Evolutionary conservation across 2,113 vertebrate genomes (phyloP).

Genomic region (Suricata suricatta): DNA sequence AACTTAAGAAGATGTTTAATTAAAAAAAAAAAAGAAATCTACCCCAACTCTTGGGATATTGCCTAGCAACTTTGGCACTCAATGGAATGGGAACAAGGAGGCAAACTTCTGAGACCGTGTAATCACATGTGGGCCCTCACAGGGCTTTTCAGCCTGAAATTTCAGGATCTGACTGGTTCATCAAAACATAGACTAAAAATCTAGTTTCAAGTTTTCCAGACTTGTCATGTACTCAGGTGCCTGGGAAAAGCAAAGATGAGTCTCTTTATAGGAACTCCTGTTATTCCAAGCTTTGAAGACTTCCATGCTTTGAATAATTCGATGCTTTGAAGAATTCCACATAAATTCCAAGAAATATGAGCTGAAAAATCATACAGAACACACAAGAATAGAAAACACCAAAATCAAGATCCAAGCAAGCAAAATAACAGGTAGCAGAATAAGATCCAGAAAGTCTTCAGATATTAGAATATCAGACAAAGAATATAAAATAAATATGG

Average conservation of each 20-base stretch:
- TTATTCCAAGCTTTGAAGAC: slow-evolving; percentile 24
- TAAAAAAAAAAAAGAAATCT: background rate
- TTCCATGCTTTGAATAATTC: slow-evolving; percentile 5
- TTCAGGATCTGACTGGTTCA: background rate
- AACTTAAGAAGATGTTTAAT: too few relatives aligned
- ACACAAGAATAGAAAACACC: background rate
- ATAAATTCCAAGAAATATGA: background rate
- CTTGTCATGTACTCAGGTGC: background rate
- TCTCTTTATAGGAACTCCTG: background rate
- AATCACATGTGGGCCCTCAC: background rate
- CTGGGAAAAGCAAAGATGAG: background rate
- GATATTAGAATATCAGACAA: background rate
- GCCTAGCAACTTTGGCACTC: background rate
- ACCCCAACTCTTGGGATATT: background rate
- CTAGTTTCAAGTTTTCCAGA: background rate
- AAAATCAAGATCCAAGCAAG: background rate
- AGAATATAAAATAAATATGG: background rate
- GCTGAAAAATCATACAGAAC: background rate
- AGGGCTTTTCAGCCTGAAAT: background rate
- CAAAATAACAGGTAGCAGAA: background rate
- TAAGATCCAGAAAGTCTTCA: background rate
- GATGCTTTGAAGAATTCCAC: background rate
- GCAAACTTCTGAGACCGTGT: background rate
- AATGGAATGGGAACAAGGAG: background rate
- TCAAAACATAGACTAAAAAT: background rate